Base-by-base conservation (phyloP, 2,797 vertebrate genomes). In the Alcedo quadribrachys region DNA sequence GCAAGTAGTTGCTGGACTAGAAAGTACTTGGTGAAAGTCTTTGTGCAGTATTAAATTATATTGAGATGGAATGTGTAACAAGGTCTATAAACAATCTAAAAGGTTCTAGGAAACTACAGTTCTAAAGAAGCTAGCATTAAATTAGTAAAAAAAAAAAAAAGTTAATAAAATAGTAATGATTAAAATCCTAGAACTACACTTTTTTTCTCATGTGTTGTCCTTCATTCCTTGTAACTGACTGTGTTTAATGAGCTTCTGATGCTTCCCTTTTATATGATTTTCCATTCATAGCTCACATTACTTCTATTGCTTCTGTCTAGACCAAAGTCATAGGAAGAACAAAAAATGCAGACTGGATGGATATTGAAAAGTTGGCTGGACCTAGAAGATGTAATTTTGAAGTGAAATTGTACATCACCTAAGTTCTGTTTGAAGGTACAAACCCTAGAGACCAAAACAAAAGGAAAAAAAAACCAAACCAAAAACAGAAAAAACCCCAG, bases 261-360 rank as follows among this genome's bases (percentile, higher is more conserved):
- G 74, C 35, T 24, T 69, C 32, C 7, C 28, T 81, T 75, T 81
- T 62, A 81, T 91, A 86, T 45, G 32, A 78, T 83, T 94, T 92
- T 83, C 53, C 53, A 86, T 91, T 91, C 81, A 57, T 88, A 91
- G 35, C 48, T 91, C 42, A 22, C 76, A 70, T 88, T 81, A 42
- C 28, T 91, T 75, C 92, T 91, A 78, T 84, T 94, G 60, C 63
- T 11, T 89, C 27, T 80, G 27, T 79, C 33, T 55, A 79, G 70
- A 93, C 81, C 91, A 92, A 95, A 95, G 80, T 20, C 60, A 73
- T 48, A 42, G 14, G 60, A 67, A 86, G 69, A 89, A 87, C 46
- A 77, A 77, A 81, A 81, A 89, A 82, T 40, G 15, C 42, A 76
- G 70, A 62, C 82, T 45, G 46, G 80, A 74, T 62, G 12, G 12